A percentile compares a stretch with the other conserved stretches of the same genome.
Evolutionary conservation across 1,140 invertebrate species (phyloP).

Genomic region (Dreissena polymorpha): DNA sequence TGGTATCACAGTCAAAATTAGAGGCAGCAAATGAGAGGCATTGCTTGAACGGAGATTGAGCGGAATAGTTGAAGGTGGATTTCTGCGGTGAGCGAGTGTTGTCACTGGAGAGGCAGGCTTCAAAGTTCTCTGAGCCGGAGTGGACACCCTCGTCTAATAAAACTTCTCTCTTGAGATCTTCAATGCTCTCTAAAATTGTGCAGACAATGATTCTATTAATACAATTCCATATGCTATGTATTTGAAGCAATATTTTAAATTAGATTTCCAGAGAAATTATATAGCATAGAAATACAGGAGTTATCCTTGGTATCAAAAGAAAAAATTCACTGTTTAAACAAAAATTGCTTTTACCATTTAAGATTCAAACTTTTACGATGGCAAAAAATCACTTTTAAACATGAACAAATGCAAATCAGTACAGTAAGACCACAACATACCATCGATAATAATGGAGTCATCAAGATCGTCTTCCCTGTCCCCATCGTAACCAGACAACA

Average conservation of each 20-base stretch:
- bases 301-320: not conserved
- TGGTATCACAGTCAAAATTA: slow-evolving; percentile 49
- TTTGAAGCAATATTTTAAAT: no score
- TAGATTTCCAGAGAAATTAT: not conserved
- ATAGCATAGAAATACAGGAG: not conserved
- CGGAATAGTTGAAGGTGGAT: slow-evolving; percentile 52
- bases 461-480: slow-evolving; percentile 73
- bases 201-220: not conserved
- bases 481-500: slow-evolving; percentile 74
- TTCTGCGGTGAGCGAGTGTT: slow-evolving; percentile 47
- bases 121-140: slow-evolving; percentile 55
- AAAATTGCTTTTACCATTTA: not conserved
- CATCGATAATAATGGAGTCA: slow-evolving; percentile 69
- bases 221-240: no score
- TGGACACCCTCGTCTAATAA: slow-evolving; percentile 53
- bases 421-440: slow-evolving; percentile 50
- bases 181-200: slow-evolving; percentile 53
- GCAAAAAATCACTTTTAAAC: no score
- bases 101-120: slow-evolving; percentile 44
- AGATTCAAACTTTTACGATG: not conserved
- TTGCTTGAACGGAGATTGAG: slow-evolving; percentile 46
- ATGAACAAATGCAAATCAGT: no score
- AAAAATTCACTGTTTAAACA: not conserved
- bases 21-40: slow-evolving; percentile 49
- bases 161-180: slow-evolving; percentile 50